Base-by-base conservation (phyloP, 2,888 invertebrate species). In the Noctuana brunneofusca region DNA sequence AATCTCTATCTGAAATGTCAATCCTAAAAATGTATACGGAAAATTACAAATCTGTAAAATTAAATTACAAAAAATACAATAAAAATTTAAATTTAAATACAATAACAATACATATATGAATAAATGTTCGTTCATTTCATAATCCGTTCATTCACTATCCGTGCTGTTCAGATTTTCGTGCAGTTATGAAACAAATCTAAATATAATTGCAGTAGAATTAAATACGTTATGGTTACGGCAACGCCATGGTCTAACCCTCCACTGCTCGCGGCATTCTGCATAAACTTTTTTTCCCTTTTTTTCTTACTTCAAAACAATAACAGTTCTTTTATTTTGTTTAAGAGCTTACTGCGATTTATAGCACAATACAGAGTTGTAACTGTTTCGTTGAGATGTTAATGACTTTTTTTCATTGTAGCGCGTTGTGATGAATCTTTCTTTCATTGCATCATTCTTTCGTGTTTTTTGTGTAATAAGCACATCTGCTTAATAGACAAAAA, bases 331-430 rank as follows among this genome's bases (percentile, higher is more conserved):
- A 71, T 75, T 74, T 78, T 78, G 75, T 84, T 81, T 74, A 76
- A 75, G 75, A 72, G 70, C 70, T 69, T 72, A 74, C 73, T 74
- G 75, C 73, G 73, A 83, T 84, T 84, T 78, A 43, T 74, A 66
- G 68, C 70, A 86, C 83, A 85, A 86, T 80, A 62, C 48, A 14
- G 48, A 16, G 74, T 69, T 69, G 79, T 86, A 83, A 84, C 81
- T 76, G 82, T 83, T 74, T 72, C 66, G 80, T 87, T 87, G 79
- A 80, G 75, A 89, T 89, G 88, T 73, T 83, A 87, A 88, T 87
- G 71, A 69, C 80, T 62, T 62, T 62, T 41, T 62, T 62, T 60
- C 62, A 49, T 38, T 3, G 46, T 14, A 48, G 12, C 3, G 20
- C 38, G 48, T 55, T 62, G 49, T 62, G 74, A 49, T 48, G 12